Percentiles rank a stretch among this genome's conserved stretches.
Conservation (phyloP, 1,140 invertebrate species). For the Sipha flava region DNA sequence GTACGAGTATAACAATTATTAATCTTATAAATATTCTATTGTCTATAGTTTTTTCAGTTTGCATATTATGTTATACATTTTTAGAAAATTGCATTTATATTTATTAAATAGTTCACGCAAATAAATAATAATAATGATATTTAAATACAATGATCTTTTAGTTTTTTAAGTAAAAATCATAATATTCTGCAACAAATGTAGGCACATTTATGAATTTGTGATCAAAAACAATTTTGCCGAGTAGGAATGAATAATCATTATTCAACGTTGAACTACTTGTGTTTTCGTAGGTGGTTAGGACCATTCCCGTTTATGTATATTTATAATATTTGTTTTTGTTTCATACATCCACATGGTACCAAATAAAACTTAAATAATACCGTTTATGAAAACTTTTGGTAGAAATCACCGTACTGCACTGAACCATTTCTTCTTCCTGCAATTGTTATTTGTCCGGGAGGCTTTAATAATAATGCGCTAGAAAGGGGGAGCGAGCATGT, state of each 20-base stretch:
- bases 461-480: conserved; percentile 3
- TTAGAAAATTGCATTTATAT: too few relatives aligned
- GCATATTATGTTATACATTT: too few relatives aligned
- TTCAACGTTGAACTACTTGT: background rate
- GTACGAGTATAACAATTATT: too few relatives aligned
- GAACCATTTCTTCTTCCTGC: background rate
- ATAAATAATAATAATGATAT: too few relatives aligned
- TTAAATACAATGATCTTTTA: too few relatives aligned
- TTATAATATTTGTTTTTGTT: background rate
- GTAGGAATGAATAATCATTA: background rate
- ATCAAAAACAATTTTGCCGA: background rate
- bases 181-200: too few relatives aligned
- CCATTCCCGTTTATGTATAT: background rate
- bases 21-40: too few relatives aligned
- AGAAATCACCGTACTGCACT: conserved; percentile 7
- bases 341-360: background rate
- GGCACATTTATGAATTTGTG: background rate
- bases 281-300: background rate
- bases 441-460: conserved; percentile 28
- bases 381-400: conserved; percentile 16
- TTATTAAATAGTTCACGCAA: too few relatives aligned
- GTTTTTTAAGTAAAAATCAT: too few relatives aligned
- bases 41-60: too few relatives aligned
- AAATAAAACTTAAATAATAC: conserved; percentile 26
- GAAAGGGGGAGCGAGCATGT: background rate